Percentiles rank a stretch among this genome's conserved stretches.
Conservation (phyloP, 2,113 vertebrate genomes). For the Calidris pugnax region DNA sequence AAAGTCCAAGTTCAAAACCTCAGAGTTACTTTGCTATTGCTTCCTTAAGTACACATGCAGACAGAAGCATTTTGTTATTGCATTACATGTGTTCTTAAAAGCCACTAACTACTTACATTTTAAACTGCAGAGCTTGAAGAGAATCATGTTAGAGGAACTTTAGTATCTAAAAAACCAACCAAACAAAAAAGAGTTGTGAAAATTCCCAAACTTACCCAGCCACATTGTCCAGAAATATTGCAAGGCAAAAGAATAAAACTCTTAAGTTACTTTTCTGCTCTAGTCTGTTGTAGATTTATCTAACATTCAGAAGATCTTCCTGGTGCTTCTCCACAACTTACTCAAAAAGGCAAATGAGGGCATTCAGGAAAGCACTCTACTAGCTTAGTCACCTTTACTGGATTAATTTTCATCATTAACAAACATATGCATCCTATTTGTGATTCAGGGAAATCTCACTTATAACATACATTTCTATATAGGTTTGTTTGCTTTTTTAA, state of each 20-base stretch:
- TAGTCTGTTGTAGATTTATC: not conserved
- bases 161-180: not conserved
- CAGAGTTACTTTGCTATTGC: not conserved
- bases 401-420: not conserved
- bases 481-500: not conserved
- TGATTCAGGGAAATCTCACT: not conserved
- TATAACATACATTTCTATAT: not conserved
- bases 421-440: rapidly evolving
- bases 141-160: not conserved
- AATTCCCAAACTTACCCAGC: not conserved
- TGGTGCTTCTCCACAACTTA: not conserved
- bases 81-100: not conserved
- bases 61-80: not conserved
- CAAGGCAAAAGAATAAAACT: not conserved
- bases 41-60: not conserved
- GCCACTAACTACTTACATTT: not conserved
- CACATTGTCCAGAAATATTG: not conserved
- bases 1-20: not conserved
- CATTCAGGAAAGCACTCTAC: not conserved
- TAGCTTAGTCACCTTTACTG: not conserved
- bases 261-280: not conserved
- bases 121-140: not conserved
- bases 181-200: not conserved
- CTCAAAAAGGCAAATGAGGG: not conserved
- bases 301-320: not conserved